Percentiles rank a stretch among this genome's conserved stretches.
Evolutionary conservation across 92 coral and sea anemone species (phyloP).

Genomic region (Heliopora coerulea): DNA sequence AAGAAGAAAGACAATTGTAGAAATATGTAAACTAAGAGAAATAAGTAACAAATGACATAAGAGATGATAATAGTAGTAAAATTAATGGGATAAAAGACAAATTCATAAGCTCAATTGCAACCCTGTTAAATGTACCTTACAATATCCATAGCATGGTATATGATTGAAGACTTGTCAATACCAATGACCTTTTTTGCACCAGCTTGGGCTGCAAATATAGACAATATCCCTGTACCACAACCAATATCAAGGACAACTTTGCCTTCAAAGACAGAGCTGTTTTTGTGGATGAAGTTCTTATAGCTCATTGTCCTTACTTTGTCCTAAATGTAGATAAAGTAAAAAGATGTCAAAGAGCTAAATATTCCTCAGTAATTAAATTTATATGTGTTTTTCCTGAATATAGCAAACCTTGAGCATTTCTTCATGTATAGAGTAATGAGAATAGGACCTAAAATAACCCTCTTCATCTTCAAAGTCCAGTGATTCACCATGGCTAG

Average conservation of each 20-base stretch:
- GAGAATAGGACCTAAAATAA: conserved; percentile 88
- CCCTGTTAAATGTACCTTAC: conserved; percentile 55
- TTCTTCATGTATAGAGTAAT: conserved; percentile 92
- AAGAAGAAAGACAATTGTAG: no score
- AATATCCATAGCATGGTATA: conserved; percentile 97
- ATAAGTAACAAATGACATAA: no score
- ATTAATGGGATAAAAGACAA: no score
- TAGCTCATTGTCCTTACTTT: conserved; percentile 86
- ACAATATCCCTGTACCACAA: conserved; percentile 96
- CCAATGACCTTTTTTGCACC: conserved; percentile 92
- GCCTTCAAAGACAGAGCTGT: conserved; percentile 73
- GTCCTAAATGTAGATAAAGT: conserved; percentile 57
- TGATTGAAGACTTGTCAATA: conserved; percentile 90
- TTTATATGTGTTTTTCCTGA: background rate
- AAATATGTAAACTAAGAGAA: no score
- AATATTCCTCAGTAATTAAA: no score
- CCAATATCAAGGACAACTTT: conserved; percentile 93
- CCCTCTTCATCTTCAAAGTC: conserved; percentile 66
- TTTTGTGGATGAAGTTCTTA: conserved; percentile 75
- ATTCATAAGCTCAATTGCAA: no score
- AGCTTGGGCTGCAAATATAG: conserved; percentile 97
- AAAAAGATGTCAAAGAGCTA: no score
- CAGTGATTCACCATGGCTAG: background rate
- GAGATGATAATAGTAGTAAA: no score
- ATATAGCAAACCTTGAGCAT: conserved; percentile 98